Evolutionary conservation across 2,113 vertebrate species (phyloP).

Genomic region (Varanus salvator): DNA sequence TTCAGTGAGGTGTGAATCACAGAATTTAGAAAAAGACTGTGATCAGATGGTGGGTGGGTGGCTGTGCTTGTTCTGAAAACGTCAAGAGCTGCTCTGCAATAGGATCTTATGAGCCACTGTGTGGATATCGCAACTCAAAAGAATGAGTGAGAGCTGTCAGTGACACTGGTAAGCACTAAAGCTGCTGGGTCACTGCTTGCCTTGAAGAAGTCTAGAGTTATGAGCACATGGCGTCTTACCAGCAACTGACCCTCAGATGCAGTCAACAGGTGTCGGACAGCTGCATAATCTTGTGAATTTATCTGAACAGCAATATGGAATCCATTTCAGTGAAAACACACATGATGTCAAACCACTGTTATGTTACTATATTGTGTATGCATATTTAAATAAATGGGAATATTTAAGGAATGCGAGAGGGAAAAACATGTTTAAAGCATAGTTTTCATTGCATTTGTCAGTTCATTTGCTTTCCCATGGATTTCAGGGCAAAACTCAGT

Average conservation of each 20-base stretch:
- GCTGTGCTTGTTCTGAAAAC: constrained; percentile 33
- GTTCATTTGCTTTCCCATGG: not conserved
- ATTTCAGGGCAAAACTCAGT: not conserved
- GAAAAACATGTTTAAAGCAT: not conserved
- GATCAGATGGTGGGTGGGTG: constrained; percentile 46
- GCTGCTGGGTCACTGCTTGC: not conserved
- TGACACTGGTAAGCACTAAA: not conserved
- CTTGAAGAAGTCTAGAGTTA: constrained; percentile 3
- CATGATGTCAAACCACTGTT: not conserved
- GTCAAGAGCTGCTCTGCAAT: constrained; percentile 33
- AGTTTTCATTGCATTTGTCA: not conserved
- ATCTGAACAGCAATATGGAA: not conserved
- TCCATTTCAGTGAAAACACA: not conserved
- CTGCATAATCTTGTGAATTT: not conserved
- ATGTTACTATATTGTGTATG: not conserved
- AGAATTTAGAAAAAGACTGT: constrained; percentile 25
- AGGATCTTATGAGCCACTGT: constrained; percentile 35
- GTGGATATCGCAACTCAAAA: constrained; percentile 13
- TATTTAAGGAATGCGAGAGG: not conserved
- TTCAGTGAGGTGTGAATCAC: constrained; percentile 36
- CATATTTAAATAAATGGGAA: not conserved
- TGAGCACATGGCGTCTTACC: not conserved
- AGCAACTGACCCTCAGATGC: not conserved
- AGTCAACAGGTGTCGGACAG: not conserved
- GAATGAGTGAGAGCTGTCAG: constrained; percentile 4